Base-by-base conservation (phyloP, 2,797 vertebrate species). In the Pristis pectinata region DNA sequence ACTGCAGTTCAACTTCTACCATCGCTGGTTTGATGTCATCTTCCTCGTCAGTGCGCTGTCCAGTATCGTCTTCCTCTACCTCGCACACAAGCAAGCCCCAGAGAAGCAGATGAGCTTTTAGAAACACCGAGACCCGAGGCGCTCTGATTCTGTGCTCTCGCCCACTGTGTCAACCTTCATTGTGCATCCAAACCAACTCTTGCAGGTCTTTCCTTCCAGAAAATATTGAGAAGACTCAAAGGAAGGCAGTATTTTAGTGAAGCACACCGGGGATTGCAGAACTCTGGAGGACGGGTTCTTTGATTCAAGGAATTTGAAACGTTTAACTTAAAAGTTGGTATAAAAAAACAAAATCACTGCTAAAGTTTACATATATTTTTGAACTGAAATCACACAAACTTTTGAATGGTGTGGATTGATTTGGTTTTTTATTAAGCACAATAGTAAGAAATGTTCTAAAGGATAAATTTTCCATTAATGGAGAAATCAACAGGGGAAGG, bases 11-110 rank as follows among this genome's bases (percentile, higher is more conserved):
- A 99, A 98, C 96, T 99, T 99, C 96, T 99, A 99, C 94, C 99
- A 99, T 96, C 98, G 99, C 1, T 99, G 99, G 99, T 99, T 99
- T 94, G 99, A 99, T 41, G 99, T 99, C 89, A 99, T 99, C 97
- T 99, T 99, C 97, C 97, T 99, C 95, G 98, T 99, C 96, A 99
- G 99, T 30, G 99, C 99, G 0, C 97, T 99, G 15, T 99, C 99
- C 97, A 99, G 99, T 97, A 99, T 99, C 95, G 97, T 99, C 49
- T 99, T 99, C 96, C 98, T 99, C 77, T 99, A 99, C 95, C 97
- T 99, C 59, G 99, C 99, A 27, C 99, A 99, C 96, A 99, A 99
- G 96, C 99, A 99, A 97, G 98, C 99, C 7, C 99, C 99, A 91
- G 99, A 99, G 96, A 99, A 99, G 95, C 98, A 99, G 95, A 98